Evolutionary conservation across 1,140 invertebrate species (phyloP), one percentile per base, ranked within the genome.

Genomic region (Drosophila orosa): DNA sequence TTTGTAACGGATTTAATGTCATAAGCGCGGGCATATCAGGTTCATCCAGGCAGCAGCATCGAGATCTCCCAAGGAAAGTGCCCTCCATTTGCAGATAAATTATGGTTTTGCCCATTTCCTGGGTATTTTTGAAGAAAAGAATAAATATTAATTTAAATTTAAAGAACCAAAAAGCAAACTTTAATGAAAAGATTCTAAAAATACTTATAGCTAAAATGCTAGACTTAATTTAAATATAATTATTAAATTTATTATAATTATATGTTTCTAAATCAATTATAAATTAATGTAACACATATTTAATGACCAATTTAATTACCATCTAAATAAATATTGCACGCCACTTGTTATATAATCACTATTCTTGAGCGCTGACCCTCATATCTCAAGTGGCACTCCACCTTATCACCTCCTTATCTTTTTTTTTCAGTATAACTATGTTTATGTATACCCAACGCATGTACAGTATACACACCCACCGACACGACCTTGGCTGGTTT

Each of bases 1-100:
- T 90, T 90, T 90, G 87, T 90, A 87, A 87, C 80, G 81, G 84
- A 85, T 80, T 85, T 52, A 67, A 42, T 48, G 68, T 72, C 68
- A 72, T 72, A 72, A 71, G 52, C 35, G 10, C 42, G 7, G 66
- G 42, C 50, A 69, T 87, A 86, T 86, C 83, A 86, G 82, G 82
- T 86, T 87, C 83, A 85, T 54, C 50, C 48, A 47, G 33, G 22
- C 40, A 39, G 52, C 37, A 13, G 39, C 29, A 22, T 4, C 9
- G 10, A 58, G 66, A 58, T 71, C 22, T 13, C 31, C 31, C 42
- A 33, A 27, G 47, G 66, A 72, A 72, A 72, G 66, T 71, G 66
- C 3, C 6, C 3, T 0, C 19, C 2, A 15, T 0, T 2, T 0
- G 40, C 13, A 71, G 67, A 48, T 35, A 13, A 31, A 69, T 40